Evolutionary conservation across 2,888 invertebrate genomes (phyloP).

Genomic region (Synergus itoensis): DNA sequence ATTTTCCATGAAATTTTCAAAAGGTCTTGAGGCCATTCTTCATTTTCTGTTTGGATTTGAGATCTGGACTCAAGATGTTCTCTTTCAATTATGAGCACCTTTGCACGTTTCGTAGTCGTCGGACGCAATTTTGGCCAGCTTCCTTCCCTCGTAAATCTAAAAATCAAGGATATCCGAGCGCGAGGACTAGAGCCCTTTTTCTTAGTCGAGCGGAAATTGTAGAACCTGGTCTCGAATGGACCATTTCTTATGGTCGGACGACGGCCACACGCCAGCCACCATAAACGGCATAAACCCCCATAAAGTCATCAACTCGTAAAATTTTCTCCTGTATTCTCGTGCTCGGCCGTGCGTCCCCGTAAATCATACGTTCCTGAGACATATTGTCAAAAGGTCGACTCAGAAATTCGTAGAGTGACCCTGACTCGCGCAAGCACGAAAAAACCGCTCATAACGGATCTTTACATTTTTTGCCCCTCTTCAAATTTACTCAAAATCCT

Average conservation of each 20-base stretch:
- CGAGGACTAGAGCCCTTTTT: constrained; percentile 44
- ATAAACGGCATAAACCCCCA: constrained; percentile 72
- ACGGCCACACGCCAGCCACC: constrained; percentile 75
- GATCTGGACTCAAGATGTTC: constrained; percentile 25
- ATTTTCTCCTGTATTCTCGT: constrained; percentile 61
- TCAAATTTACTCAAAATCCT: neutral
- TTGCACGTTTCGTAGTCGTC: constrained; percentile 45
- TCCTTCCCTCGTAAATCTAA: constrained; percentile 52
- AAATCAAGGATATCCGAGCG: constrained; percentile 48
- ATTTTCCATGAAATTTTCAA: neutral
- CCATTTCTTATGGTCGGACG: constrained; percentile 71
- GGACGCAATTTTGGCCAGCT: constrained; percentile 36
- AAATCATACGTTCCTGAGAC: constrained; percentile 57
- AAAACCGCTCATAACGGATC: constrained; percentile 13
- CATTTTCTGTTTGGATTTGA: neutral
- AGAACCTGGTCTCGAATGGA: constrained; percentile 49
- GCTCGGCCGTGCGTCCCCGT: constrained; percentile 54
- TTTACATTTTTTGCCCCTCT: neutral
- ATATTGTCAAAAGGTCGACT: constrained; percentile 56
- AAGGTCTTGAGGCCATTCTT: neutral
- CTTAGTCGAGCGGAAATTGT: constrained; percentile 45
- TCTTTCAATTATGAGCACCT: constrained; percentile 43
- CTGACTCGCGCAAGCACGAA: constrained; percentile 41
- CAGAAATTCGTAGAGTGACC: constrained; percentile 48
- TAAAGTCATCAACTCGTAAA: constrained; percentile 73